These are phyloP conservation scores for Gyps fulvus DNA, from an alignment of 2,113 vertebrate genomes.

Conservation along the genomic window DNA sequence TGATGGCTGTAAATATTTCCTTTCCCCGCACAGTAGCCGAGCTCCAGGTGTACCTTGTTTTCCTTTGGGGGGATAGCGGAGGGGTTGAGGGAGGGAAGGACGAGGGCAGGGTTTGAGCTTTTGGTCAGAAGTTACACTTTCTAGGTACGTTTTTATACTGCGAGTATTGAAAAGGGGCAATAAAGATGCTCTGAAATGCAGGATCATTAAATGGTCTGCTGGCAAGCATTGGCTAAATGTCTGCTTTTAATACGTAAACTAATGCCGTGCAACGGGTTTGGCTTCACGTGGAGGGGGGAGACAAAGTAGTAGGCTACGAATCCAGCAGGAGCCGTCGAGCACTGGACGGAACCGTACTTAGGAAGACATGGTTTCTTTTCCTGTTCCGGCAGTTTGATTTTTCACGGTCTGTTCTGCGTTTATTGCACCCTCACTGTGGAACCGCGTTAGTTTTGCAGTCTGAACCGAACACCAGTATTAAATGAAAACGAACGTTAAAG, in stretches of 20 bases:
- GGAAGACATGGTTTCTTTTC: background rate
- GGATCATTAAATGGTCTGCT: conserved; percentile 48
- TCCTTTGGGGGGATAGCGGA: background rate
- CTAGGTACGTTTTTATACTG: conserved; percentile 65
- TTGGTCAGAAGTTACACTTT: conserved; percentile 58
- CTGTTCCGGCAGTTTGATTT: background rate
- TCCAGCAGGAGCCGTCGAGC: background rate
- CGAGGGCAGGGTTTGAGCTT: conserved; percentile 54
- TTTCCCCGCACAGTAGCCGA: background rate
- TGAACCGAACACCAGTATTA: conserved; percentile 29
- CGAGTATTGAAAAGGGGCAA: conserved; percentile 50
- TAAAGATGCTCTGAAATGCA: conserved; percentile 59
- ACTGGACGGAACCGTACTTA: background rate
- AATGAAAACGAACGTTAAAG: conserved; percentile 55
- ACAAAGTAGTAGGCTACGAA: background rate
- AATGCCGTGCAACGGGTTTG: background rate
- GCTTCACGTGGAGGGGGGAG: background rate
- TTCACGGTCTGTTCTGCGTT: conserved; percentile 43
- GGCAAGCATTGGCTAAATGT: background rate
- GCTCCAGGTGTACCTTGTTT: conserved; percentile 40
- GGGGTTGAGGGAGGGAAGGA: conserved; percentile 33
- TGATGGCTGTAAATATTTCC: conserved; percentile 47
- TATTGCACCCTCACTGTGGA: conserved; percentile 45
- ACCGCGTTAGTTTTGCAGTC: conserved; percentile 38
- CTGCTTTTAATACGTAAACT: background rate